Evolutionary conservation across 2,888 invertebrate species (phyloP), one percentile per base, ranked within the genome.

Genomic region (Sympetrum striolatum): DNA sequence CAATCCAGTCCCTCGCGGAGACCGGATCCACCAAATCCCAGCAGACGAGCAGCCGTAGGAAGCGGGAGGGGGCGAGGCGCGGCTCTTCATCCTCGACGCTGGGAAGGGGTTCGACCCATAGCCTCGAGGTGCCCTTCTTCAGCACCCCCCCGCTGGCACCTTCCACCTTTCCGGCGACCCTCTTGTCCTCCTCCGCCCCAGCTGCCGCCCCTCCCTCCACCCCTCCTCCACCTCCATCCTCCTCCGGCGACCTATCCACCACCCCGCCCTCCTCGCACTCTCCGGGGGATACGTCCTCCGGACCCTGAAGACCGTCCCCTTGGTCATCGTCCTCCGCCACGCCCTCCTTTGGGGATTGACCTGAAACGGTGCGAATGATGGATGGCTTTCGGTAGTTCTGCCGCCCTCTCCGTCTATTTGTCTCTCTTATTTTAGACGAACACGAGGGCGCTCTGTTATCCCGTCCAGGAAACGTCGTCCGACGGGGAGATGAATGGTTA

Each of bases 91-190:
- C 58, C 18, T 31, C 82, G 25, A 18, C 25, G 35, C n/a, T n/a
- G 53, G 53, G 82, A 18, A 80, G 80, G 37, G 80, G 80, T 31
- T 82, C 82, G 31, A 82, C 82, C 82, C 82, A 82, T 4, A 82
- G 25, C 35, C 58, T 53, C 73, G 73, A 73, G 73, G 73, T 73
- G 10, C 73, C 73, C 22, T 25, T 73, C 73, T 73, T 73, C 73
- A 73, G 73, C 73, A 73, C 14, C 31, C 82, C 31, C 48, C 81
- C 48, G 81, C 25, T 25, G 48, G 48, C 81, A 81, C n/a, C 44
- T 58, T 58, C 58, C 18, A 53, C 31, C 31, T 53, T 10, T 18
- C 58, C 82, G 44, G 44, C 48, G 22, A 58, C 53, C 82, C 25
- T 14, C 81, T 25, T 48, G 53, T 53, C 82, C 82, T 53, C 82